Evolutionary conservation across 1,140 invertebrate genomes (phyloP).

Genomic region (Trichonephila clavata): DNA sequence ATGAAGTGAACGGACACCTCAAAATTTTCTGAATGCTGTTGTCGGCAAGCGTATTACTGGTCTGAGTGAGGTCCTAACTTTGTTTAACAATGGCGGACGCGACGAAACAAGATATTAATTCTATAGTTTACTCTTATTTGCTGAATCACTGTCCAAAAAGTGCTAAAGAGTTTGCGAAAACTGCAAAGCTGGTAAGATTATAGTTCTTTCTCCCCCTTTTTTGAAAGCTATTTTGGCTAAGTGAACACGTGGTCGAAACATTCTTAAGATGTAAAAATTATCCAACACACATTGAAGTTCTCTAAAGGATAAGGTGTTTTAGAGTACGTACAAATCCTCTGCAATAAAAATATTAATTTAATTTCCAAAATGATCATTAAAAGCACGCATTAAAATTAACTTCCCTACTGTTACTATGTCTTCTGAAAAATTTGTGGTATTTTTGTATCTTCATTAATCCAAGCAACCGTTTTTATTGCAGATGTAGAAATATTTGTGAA

Average conservation of each 20-base stretch:
- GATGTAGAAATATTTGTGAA: no score
- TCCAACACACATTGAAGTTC: no score
- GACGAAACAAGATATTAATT: neutral
- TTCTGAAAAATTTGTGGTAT: no score
- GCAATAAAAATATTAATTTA: no score
- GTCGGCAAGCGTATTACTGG: neutral
- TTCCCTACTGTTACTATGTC: no score
- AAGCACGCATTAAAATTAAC: no score
- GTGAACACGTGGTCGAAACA: slow-evolving; percentile 35
- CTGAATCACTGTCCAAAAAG: slow-evolving; percentile 35
- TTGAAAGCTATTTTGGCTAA: neutral
- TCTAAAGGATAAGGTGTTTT: neutral
- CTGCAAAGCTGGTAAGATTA: slow-evolving; percentile 13
- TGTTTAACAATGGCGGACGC: slow-evolving; percentile 7
- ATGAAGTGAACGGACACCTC: neutral
- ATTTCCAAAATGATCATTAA: no score
- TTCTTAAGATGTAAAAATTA: neutral
- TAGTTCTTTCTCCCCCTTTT: neutral
- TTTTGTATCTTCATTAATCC: no score
- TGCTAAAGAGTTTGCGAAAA: slow-evolving; percentile 44
- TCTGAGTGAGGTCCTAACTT: neutral
- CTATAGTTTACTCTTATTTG: slow-evolving; percentile 47
- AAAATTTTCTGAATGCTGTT: neutral
- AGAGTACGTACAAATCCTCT: neutral
- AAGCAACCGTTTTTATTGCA: no score